Percentiles rank a stretch among this genome's conserved stretches.
phyloP scores from a whole-genome alignment of 2,797 vertebrate species.

The Gallinago nigripennis region DNA sequence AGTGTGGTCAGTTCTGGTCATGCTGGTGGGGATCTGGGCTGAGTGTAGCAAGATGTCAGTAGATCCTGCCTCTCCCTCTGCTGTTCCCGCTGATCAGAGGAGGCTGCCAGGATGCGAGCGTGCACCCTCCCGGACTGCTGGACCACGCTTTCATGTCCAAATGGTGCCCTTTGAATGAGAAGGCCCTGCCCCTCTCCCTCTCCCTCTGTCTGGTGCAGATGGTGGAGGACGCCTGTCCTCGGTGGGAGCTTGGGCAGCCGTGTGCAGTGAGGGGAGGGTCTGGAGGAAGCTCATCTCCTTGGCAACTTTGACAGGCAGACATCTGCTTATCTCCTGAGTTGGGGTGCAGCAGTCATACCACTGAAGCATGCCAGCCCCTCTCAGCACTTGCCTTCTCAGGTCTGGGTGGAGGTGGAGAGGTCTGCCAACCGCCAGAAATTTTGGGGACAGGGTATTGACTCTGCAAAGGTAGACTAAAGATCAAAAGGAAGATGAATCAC shows the following conservation, averaged over 20 bases:
- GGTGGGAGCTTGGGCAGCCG: neutral
- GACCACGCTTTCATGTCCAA: neutral
- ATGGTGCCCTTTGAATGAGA: rapidly evolving
- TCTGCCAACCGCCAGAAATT: neutral
- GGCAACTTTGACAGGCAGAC: slow-evolving; percentile 48
- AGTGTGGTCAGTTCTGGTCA: rapidly evolving
- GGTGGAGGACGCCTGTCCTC: neutral
- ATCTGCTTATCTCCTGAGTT: neutral
- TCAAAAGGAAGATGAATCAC: slow-evolving; percentile 24
- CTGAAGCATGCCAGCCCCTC: neutral
- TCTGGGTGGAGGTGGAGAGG: neutral
- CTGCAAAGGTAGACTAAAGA: neutral
- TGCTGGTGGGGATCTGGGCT: neutral
- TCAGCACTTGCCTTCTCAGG: neutral
- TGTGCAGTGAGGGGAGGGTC: neutral
- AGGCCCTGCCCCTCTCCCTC: rapidly evolving
- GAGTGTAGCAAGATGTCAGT: neutral
- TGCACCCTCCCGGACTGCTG: neutral
- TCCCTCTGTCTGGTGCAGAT: neutral
- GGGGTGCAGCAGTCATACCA: neutral
- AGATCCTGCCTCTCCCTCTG: neutral
- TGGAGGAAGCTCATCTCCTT: slow-evolving; percentile 43
- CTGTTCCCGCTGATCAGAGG: neutral
- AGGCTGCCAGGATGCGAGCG: neutral
- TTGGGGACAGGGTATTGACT: neutral